Evolutionary conservation across 1,140 invertebrate species (phyloP), one percentile per base, ranked within the genome.

Genomic region (Zophobas atratus): DNA sequence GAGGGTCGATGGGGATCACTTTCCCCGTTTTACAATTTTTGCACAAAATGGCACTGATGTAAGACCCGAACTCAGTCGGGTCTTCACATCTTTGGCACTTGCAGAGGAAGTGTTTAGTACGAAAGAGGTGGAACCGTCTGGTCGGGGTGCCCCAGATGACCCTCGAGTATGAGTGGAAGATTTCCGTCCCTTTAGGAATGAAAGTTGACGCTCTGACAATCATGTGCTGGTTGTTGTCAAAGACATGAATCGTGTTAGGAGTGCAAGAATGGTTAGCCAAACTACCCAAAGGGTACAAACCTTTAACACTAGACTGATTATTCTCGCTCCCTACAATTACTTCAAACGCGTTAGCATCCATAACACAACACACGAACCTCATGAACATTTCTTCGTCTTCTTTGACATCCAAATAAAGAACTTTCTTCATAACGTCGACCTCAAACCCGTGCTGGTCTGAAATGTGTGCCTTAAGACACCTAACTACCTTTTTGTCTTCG

Each of bases 341-440:
- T 88, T 95, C 93, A 80, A 94, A 94, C 3, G 93, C 92, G 81
- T 94, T 95, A 1, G 93, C 92, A 82, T 95, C 93, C 78, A 94
- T 88, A 38, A 90, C 89, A 67, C 89, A 89, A 80, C 92, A 92
- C 0, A 90, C 89, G 36, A 85, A 84, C 5, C 84, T 87, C 87
- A 95, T 90, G 51, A 92, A 87, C 36, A 90, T 82, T 83, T 91
- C 88, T n/a, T 93, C 91, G 36, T 89, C 84, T 8, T 88, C 80
- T 1, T 88, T 87, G 78, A 91, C 87, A 51, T 88, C 83, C 53
- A 92, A 90, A 81, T 88, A 56, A 60, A 85, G 90, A 75, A 87
- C 85, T 35, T 80, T 70, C 79, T 90, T 89, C n/a, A 93, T 85
- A 6, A 90, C 83, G 48, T 88, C 86, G 35, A 93, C 87, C 89